Evolutionary conservation across 2,797 vertebrate species (phyloP).

Genomic region (Okamejei kenojei): DNA sequence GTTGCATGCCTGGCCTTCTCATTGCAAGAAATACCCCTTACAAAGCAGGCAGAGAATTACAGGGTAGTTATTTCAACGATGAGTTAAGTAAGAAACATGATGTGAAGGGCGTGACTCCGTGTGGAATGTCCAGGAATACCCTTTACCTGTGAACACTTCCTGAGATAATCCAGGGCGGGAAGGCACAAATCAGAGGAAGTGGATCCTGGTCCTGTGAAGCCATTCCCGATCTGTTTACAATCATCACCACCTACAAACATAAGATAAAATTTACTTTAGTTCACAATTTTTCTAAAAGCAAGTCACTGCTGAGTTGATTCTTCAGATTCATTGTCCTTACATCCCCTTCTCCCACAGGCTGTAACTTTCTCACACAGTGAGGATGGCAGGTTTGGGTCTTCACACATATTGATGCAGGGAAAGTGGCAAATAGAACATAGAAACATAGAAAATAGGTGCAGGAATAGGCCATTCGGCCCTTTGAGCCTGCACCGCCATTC

Average conservation of each 20-base stretch:
- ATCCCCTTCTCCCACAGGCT: neutral
- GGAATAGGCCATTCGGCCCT: too few species aligned
- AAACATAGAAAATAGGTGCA: too few species aligned
- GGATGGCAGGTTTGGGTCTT: neutral
- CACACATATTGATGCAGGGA: neutral
- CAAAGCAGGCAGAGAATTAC: neutral
- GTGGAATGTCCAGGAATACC: neutral
- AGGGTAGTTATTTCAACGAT: neutral
- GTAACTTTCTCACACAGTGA: too few species aligned
- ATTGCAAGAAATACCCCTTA: too few species aligned
- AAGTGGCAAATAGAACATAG: too few species aligned
- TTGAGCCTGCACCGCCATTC: too few species aligned
- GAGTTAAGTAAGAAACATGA: neutral
- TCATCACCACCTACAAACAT: conserved; percentile 74
- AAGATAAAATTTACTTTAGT: neutral
- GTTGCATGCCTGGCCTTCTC: too few species aligned
- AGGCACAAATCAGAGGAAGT: conserved; percentile 90
- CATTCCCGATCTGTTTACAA: conserved; percentile 84
- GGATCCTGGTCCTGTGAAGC: conserved; percentile 63
- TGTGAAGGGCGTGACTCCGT: too few species aligned
- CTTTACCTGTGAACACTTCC: conserved; percentile 83
- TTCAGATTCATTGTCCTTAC: neutral
- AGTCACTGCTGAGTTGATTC: neutral
- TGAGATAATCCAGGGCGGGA: conserved; percentile 86
- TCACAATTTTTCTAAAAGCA: neutral